phyloP scores from a whole-genome alignment of 2,888 invertebrate species.

The Papilio gigon region DNA sequence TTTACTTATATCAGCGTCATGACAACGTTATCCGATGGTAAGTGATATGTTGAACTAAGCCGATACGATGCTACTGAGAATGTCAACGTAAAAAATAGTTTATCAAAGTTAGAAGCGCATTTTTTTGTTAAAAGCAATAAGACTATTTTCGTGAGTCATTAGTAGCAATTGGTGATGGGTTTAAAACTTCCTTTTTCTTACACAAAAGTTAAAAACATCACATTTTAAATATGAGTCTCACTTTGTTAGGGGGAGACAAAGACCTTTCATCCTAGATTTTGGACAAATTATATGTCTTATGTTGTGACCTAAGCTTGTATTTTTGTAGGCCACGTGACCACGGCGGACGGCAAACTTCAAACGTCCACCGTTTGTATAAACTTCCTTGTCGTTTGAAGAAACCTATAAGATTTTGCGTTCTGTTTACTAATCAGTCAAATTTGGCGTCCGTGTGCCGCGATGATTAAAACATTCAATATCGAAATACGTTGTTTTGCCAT shows the following conservation, averaged over 20 bases:
- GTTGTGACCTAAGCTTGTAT: background rate
- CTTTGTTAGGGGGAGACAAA: too few relatives aligned
- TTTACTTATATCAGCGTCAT: background rate
- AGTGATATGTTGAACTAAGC: background rate
- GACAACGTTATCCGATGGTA: background rate
- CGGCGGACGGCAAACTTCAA: constrained; percentile 24
- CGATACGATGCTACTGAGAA: background rate
- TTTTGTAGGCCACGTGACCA: background rate
- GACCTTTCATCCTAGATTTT: too few relatives aligned
- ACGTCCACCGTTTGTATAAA: constrained; percentile 14
- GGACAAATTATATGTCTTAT: too few relatives aligned
- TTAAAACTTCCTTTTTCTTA: background rate
- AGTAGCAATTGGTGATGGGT: too few relatives aligned
- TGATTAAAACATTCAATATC: constrained; percentile 38
- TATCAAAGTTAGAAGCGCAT: too few relatives aligned
- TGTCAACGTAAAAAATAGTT: background rate
- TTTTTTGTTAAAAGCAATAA: too few relatives aligned
- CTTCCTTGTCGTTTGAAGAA: constrained; percentile 23
- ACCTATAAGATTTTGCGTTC: constrained; percentile 26
- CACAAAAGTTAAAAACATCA: background rate
- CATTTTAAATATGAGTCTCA: too few relatives aligned
- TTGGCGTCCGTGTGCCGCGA: constrained; percentile 23
- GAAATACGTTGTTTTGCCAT: constrained; percentile 50
- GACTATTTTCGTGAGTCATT: too few relatives aligned
- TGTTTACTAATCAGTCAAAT: constrained; percentile 41